A percentile compares a stretch with the other conserved stretches of the same genome.
These are phyloP conservation scores for Aethina tumida DNA, from an alignment of 1,140 invertebrate genomes.

Conservation along the genomic window DNA sequence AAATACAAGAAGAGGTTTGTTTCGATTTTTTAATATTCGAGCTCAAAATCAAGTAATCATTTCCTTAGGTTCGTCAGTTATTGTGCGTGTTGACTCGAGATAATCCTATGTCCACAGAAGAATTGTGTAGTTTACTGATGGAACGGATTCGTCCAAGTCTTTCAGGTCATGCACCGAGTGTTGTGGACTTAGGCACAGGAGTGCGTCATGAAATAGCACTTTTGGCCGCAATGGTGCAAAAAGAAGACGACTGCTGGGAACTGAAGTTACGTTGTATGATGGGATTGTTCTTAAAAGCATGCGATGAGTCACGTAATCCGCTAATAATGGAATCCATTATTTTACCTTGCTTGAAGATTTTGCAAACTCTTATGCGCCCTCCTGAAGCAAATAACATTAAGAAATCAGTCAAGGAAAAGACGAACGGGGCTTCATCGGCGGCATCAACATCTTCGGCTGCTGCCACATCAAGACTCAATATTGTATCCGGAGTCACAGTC, in stretches of 20 bases:
- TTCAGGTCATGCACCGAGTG: slow-evolving; percentile 44
- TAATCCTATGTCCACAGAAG: slow-evolving; percentile 77
- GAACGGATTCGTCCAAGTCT: slow-evolving; percentile 70
- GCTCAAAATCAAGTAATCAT: too few species aligned
- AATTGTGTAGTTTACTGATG: slow-evolving; percentile 72
- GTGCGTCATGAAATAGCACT: slow-evolving; percentile 82
- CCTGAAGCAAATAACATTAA: slow-evolving; percentile 44
- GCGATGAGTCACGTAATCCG: slow-evolving; percentile 57
- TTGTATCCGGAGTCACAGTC: slow-evolving; percentile 48
- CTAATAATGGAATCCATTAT: slow-evolving; percentile 68
- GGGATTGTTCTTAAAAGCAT: slow-evolving; percentile 70
- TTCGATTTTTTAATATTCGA: too few species aligned
- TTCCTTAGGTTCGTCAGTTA: slow-evolving; percentile 73
- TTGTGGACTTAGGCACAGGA: slow-evolving; percentile 46
- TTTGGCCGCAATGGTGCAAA: slow-evolving; percentile 76
- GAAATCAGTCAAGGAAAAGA: slow-evolving; percentile 40
- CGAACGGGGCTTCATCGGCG: too few species aligned
- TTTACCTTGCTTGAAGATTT: slow-evolving; percentile 74
- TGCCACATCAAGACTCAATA: slow-evolving; percentile 13
- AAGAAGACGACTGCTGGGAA: slow-evolving; percentile 94
- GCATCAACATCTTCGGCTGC: too few species aligned
- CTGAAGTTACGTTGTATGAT: slow-evolving; percentile 83
- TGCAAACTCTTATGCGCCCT: slow-evolving; percentile 68
- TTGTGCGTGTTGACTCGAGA: slow-evolving; percentile 86
- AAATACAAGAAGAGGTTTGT: slow-evolving; percentile 80